Base-by-base conservation (phyloP, 2,888 invertebrate species). In the Hydrotaea diabolus region DNA sequence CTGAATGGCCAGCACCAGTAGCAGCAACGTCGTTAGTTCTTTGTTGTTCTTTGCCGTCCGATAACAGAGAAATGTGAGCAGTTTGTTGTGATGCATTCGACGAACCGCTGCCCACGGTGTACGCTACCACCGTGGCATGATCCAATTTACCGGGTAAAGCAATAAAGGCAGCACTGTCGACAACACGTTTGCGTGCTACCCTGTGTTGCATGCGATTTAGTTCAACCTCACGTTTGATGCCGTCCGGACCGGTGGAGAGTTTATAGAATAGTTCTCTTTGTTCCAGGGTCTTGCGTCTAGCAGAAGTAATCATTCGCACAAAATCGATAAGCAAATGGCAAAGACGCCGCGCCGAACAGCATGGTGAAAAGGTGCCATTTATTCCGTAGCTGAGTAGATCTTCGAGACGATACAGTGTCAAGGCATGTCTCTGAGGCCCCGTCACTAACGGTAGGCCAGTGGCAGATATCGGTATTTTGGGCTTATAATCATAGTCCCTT, bases 141-240 rank as follows among this genome's bases (percentile, higher is more conserved):
- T 98, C 97, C 86, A 98, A 93, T 92, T 98, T 98, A 1, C 97
- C 97, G 0, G 97, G 97, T 87, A 97, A 94, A 64, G 93, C 93
- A 49, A 92, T 91, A 92, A 95, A 94, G 21, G 94, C 94, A 88
- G 96, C 94, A 90, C 95, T 95, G 86, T 96, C 96, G 86, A 96
- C 94, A 76, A 96, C 94, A 87, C 94, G 94, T 88, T 95, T 94
- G 82, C 96, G 93, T 66, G 96, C 93, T n/a, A 93, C 92, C 86
- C 95, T 93, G 89, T 96, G 95, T 87, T 96, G 95, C 87, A 94
- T 93, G 59, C 93, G 93, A 74, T 94, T 94, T 66, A 95, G 91
- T 87, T 95, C 94, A 15, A 94, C 93, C 88, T 94, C 92, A 2
- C 91, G 90, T 77, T 90, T 91, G 49, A 93, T 93, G 19, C 94